Percentiles rank a stretch among this genome's conserved stretches.
phyloP scores from a whole-genome alignment of 2,113 vertebrate species.

The Chamaea fasciata region DNA sequence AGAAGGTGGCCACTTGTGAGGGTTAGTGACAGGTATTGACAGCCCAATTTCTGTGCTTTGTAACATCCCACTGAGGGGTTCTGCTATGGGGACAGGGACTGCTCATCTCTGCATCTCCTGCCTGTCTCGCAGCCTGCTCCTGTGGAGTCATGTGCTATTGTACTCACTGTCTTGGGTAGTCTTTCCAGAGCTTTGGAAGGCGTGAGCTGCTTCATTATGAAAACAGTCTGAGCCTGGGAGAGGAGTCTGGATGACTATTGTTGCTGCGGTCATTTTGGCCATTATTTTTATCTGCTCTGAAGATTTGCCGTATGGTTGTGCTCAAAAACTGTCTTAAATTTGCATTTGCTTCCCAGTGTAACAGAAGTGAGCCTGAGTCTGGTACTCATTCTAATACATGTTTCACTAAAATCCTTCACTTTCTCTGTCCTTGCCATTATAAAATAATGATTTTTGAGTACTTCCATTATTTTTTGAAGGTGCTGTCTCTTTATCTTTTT shows the following conservation, averaged over 20 bases:
- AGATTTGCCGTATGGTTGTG: background rate
- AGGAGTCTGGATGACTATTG: background rate
- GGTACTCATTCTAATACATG: background rate
- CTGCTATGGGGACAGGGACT: background rate
- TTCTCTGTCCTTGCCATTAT: background rate
- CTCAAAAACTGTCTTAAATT: background rate
- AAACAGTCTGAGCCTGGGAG: background rate
- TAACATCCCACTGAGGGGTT: background rate
- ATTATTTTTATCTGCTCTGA: background rate
- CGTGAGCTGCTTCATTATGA: background rate
- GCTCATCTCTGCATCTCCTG: background rate
- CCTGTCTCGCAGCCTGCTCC: background rate
- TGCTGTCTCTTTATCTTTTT: background rate
- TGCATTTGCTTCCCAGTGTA: background rate
- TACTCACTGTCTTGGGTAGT: background rate
- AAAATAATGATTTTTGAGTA: background rate
- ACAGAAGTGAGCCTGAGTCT: background rate
- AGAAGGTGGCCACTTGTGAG: background rate
- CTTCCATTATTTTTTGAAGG: background rate
- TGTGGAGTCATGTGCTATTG: background rate
- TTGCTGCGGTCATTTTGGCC: background rate
- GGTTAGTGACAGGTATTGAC: background rate
- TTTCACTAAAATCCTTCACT: background rate
- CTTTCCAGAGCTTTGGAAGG: background rate
- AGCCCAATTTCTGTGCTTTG: background rate